Percentiles rank a stretch among this genome's conserved stretches.
Evolutionary conservation across 2,113 vertebrate genomes (phyloP).

Genomic region (Embiotoca jacksoni): DNA sequence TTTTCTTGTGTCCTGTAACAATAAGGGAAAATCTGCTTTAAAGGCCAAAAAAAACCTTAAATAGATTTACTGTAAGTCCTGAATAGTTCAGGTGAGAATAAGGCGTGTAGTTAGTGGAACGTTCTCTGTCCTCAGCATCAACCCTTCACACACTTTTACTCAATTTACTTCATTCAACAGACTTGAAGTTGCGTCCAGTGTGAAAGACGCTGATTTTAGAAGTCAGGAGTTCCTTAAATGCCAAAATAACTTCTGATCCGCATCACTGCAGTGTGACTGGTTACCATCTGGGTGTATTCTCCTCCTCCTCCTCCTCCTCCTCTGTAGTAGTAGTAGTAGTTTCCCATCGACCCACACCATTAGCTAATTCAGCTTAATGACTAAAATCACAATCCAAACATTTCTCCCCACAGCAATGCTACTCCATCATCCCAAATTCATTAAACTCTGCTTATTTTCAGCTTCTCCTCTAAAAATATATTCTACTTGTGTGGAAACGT

Average conservation of each 20-base stretch:
- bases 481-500: background rate
- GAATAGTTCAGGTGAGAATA: no score
- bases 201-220: no score
- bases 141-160: no score
- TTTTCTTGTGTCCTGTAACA: no score
- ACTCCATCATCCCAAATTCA: conserved; percentile 3
- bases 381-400: conserved; percentile 1
- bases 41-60: no score
- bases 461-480: conserved; percentile 28
- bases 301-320: background rate
- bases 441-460: conserved; percentile 36
- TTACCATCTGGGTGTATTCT: background rate
- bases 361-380: conserved; percentile 26
- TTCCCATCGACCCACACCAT: conserved; percentile 15
- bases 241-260: background rate
- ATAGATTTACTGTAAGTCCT: no score
- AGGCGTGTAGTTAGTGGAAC: no score
- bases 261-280: background rate
- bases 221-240: background rate
- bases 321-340: background rate
- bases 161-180: no score
- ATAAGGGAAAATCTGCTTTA: no score
- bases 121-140: no score
- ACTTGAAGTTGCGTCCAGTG: no score
- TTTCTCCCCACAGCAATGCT: conserved; percentile 2